phyloP scores from a whole-genome alignment of 2,113 vertebrate genomes.

The Turnix velox region DNA sequence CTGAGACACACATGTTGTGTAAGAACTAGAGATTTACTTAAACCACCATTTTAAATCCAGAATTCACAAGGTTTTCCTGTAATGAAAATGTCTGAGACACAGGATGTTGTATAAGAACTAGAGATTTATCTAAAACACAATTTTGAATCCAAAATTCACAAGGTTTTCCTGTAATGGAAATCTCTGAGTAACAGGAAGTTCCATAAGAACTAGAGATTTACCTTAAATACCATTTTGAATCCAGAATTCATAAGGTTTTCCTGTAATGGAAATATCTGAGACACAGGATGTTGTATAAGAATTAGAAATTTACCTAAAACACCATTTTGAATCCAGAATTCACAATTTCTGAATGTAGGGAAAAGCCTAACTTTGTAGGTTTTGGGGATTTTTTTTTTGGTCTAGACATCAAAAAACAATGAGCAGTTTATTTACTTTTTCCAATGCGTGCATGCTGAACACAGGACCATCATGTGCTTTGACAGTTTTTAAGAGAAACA shows the following conservation, averaged over 20 bases:
- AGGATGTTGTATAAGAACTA: not conserved
- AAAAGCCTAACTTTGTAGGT: not conserved
- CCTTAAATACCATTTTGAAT: too few species aligned
- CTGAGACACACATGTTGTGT: too few species aligned
- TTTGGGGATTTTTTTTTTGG: not conserved
- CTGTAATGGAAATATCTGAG: too few species aligned
- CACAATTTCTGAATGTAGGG: not conserved
- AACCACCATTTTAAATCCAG: too few species aligned
- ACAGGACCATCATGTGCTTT: slow-evolving; percentile 98
- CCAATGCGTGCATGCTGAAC: slow-evolving; percentile 96
- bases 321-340: too few species aligned
- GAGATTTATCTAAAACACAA: not conserved
- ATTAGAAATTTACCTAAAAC: too few species aligned
- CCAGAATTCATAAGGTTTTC: too few species aligned
- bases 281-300: too few species aligned
- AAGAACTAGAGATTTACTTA: too few species aligned
- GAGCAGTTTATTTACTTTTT: slow-evolving; percentile 83
- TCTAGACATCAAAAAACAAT: not conserved
- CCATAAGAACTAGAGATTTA: too few species aligned
- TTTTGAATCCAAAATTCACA: not conserved
- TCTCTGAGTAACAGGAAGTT: too few species aligned
- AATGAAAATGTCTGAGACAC: not conserved
- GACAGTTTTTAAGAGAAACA: slow-evolving; percentile 95
- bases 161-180: not conserved
- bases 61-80: too few species aligned